These are phyloP conservation scores for Poeciliopsis turneri DNA, from an alignment of 2,797 vertebrate species.

Conservation along the genomic window DNA sequence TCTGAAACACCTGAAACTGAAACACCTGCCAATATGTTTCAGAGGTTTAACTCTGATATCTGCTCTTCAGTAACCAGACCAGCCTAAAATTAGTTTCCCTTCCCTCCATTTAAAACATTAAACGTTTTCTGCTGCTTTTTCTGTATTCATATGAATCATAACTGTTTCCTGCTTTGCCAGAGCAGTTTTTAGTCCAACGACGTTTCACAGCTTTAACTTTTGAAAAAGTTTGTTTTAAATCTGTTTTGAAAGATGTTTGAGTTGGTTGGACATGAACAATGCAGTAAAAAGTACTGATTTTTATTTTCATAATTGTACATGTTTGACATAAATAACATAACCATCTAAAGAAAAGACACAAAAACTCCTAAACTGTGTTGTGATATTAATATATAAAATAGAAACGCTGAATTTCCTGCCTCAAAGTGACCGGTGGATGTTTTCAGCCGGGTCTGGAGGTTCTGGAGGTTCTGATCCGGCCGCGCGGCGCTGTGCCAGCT, in stretches of 20 bases:
- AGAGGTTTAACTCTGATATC: constrained; percentile 31
- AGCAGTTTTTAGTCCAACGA: background rate
- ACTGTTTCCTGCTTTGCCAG: background rate
- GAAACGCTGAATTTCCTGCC: too few species aligned
- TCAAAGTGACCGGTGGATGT: too few species aligned
- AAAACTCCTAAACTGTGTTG: too few species aligned
- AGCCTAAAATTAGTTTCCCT: background rate
- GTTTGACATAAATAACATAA: too few species aligned
- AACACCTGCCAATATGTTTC: constrained; percentile 42
- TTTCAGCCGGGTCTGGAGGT: too few species aligned
- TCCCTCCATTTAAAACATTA: background rate
- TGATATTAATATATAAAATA: too few species aligned
- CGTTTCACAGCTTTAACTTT: background rate
- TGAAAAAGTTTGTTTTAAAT: background rate
- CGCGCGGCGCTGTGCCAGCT: constrained; percentile 62
- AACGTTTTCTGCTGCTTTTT: background rate
- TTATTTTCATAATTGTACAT: background rate
- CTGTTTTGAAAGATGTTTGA: background rate
- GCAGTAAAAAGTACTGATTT: background rate
- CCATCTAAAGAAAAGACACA: too few species aligned
- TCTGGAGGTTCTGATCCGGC: constrained; percentile 37
- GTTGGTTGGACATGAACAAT: background rate
- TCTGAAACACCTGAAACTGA: constrained; percentile 20
- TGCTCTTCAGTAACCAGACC: constrained; percentile 27
- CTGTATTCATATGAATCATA: background rate